Conservation (phyloP, 2,888 invertebrate genomes). For the Mythimna vitellina region DNA sequence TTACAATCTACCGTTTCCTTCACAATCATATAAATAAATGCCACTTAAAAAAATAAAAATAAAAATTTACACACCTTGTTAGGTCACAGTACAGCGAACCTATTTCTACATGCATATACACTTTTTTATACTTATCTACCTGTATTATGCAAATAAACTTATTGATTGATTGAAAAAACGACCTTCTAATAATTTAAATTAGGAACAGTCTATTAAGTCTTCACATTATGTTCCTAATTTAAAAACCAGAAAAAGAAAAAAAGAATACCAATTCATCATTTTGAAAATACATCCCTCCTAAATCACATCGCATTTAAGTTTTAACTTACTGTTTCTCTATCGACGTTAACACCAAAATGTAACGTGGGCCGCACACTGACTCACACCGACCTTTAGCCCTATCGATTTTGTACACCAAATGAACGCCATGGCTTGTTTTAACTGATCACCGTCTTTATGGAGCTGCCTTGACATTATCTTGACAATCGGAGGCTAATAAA, state of each 20-base stretch:
- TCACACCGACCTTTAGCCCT: slow-evolving; percentile 50
- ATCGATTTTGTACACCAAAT: slow-evolving; percentile 61
- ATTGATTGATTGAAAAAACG: too few species aligned
- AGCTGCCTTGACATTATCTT: slow-evolving; percentile 55
- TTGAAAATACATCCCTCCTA: not conserved
- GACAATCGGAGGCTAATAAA: slow-evolving; percentile 34
- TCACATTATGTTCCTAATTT: not conserved
- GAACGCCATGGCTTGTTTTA: slow-evolving; percentile 45
- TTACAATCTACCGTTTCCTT: not conserved
- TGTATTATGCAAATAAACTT: too few species aligned
- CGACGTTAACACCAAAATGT: slow-evolving; percentile 21
- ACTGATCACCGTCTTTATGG: slow-evolving; percentile 57
- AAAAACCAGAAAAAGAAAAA: not conserved
- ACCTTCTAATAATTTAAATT: not conserved
- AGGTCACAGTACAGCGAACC: too few species aligned
- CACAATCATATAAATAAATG: not conserved
- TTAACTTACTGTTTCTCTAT: slow-evolving; percentile 14
- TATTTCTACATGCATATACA: too few species aligned
- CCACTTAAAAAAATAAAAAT: not conserved
- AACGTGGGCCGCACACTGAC: slow-evolving; percentile 40
- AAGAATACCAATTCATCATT: not conserved
- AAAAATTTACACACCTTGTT: too few species aligned
- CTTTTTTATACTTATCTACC: too few species aligned
- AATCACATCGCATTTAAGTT: not conserved
- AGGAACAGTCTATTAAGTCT: too few species aligned